phyloP scores from a whole-genome alignment of 2,113 vertebrate species.

The Halcyon malimbica region DNA sequence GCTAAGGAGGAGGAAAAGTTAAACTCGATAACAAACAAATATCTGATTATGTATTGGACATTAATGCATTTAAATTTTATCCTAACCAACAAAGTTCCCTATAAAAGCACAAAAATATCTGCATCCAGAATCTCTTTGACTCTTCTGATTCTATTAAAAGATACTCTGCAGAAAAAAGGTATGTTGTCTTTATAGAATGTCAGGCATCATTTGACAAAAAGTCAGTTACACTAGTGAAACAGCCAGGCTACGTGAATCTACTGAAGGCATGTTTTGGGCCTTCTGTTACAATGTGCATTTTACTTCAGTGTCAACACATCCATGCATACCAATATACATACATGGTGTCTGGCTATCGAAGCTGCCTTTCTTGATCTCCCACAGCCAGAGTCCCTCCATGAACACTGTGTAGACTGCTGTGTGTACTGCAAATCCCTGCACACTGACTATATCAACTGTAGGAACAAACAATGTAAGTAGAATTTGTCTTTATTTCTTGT shows the following conservation, averaged over 20 bases:
- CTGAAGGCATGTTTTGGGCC: not conserved
- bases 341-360: accelerated
- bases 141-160: not conserved
- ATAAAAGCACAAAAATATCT: not conserved
- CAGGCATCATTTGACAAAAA: not conserved
- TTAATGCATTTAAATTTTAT: not conserved
- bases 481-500: not conserved
- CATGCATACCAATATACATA: accelerated
- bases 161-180: not conserved
- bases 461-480: not conserved
- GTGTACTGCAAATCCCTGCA: not conserved
- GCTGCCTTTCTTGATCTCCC: not conserved
- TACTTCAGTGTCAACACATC: not conserved
- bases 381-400: too few species aligned
- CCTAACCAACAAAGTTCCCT: not conserved
- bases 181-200: not conserved
- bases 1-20: not conserved
- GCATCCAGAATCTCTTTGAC: not conserved
- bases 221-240: not conserved
- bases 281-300: not conserved
- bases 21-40: not conserved
- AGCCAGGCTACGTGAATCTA: not conserved
- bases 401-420: accelerated
- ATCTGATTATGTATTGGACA: not conserved
- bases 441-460: not conserved